phyloP scores from a whole-genome alignment of 1,140 invertebrate species.

The Drosophila dunni region DNA sequence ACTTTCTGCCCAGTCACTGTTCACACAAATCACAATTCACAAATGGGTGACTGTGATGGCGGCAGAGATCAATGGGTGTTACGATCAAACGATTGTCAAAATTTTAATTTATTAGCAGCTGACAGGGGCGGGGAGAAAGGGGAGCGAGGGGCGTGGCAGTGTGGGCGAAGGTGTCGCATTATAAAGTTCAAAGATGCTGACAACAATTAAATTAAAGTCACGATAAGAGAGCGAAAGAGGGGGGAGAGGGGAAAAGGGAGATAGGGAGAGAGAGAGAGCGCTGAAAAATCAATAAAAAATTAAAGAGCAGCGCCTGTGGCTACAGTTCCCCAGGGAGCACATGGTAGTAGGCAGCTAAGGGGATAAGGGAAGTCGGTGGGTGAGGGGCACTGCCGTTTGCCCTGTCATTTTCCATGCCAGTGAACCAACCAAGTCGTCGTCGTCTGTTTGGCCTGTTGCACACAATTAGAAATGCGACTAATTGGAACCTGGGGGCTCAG shows the following conservation, averaged over 20 bases:
- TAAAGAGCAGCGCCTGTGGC: constrained; percentile 23
- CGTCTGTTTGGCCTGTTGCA: constrained; percentile 37
- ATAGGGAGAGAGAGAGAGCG: constrained; percentile 10
- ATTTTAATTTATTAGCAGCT: constrained; percentile 78
- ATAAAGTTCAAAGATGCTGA: constrained; percentile 78
- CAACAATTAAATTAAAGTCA: constrained; percentile 83
- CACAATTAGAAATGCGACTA: constrained; percentile 64
- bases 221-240: constrained; percentile 35
- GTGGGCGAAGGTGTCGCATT: constrained; percentile 2
- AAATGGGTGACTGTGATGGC: constrained; percentile 28
- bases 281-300: constrained; percentile 30
- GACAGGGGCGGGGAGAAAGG: constrained; percentile 29
- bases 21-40: constrained; percentile 5
- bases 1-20: constrained; percentile 2
- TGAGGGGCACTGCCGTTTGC: background rate
- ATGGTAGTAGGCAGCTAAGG: background rate
- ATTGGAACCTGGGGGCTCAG: constrained; percentile 63
- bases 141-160: background rate
- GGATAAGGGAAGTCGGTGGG: constrained; percentile 3
- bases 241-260: too few relatives aligned
- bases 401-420: constrained; percentile 73
- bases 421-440: constrained; percentile 56
- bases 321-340: constrained; percentile 23
- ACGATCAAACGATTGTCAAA: constrained; percentile 51
- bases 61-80: constrained; percentile 68